phyloP scores from a whole-genome alignment of 2,888 invertebrate species.

The Hemistola chrysoprasaria region DNA sequence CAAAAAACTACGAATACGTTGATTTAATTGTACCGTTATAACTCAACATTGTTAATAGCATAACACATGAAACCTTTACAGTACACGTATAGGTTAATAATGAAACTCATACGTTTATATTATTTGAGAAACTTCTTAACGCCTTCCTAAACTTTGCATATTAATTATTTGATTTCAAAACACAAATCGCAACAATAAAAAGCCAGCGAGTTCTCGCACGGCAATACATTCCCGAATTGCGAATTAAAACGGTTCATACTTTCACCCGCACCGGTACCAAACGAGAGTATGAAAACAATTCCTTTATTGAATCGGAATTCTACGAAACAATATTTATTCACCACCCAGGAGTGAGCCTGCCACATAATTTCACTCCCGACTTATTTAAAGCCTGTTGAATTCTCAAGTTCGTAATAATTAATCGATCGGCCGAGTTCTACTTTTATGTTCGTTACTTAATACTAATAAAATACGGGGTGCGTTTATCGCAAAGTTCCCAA shows the following conservation, averaged over 20 bases:
- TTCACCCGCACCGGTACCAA: conserved; percentile 16
- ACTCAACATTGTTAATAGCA: no score
- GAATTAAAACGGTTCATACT: conserved; percentile 32
- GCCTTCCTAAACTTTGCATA: conserved; percentile 18
- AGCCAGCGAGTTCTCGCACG: conserved; percentile 8
- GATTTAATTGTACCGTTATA: no score
- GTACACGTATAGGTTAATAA: conserved; percentile 7
- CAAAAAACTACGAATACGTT: no score
- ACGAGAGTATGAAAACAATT: conserved; percentile 44
- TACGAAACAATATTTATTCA: conserved; percentile 50
- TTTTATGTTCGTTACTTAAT: conserved; percentile 54
- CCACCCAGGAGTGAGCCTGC: conserved; percentile 34
- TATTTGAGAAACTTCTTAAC: conserved; percentile 19
- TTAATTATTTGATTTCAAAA: conserved; percentile 17
- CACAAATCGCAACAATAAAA: conserved; percentile 20
- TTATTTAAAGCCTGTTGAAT: conserved; percentile 53
- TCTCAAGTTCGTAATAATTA: conserved; percentile 57
- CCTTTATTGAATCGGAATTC: conserved; percentile 49
- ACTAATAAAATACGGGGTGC: conserved; percentile 43
- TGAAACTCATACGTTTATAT: conserved; percentile 18
- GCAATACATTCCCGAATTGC: conserved; percentile 19
- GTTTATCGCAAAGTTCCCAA: conserved; percentile 31
- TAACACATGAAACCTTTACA: no score
- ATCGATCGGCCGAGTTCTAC: conserved; percentile 51
- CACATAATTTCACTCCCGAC: conserved; percentile 52